Evolutionary conservation across 2,888 invertebrate genomes (phyloP).

Genomic region (Erebia ligea): DNA sequence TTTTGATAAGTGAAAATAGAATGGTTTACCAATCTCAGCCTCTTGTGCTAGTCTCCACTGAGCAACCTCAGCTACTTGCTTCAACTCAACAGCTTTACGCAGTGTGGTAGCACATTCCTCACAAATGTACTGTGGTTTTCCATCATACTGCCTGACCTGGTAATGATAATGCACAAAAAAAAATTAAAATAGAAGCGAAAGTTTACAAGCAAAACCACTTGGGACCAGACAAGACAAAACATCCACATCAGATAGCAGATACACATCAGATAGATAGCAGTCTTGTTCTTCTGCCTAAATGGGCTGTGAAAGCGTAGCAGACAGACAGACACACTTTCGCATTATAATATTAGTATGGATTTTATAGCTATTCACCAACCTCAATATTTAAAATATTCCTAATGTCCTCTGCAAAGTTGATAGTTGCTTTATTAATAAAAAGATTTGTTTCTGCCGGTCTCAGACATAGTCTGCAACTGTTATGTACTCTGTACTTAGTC

Average conservation of each 20-base stretch:
- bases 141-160: slow-evolving; percentile 8
- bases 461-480: slow-evolving; percentile 17
- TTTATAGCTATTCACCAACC: slow-evolving; percentile 7
- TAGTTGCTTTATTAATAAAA: slow-evolving; percentile 2
- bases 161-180: neutral
- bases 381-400: slow-evolving; percentile 11
- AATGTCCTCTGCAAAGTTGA: slow-evolving; percentile 6
- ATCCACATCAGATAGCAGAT: no score
- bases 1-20: neutral
- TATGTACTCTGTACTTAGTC: neutral
- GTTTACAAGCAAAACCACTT: no score
- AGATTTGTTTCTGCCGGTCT: slow-evolving; percentile 21
- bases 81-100: slow-evolving; percentile 3
- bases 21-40: neutral
- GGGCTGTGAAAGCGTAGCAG: no score
- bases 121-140: slow-evolving; percentile 18
- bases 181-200: no score
- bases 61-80: slow-evolving; percentile 2
- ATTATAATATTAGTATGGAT: no score
- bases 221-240: no score
- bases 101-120: neutral
- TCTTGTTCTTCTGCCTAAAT: no score
- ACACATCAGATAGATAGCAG: no score
- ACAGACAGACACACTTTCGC: no score
- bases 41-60: slow-evolving; percentile 18